Base-by-base conservation (phyloP, 2,797 vertebrate species). In the Acropternis orthonyx region DNA sequence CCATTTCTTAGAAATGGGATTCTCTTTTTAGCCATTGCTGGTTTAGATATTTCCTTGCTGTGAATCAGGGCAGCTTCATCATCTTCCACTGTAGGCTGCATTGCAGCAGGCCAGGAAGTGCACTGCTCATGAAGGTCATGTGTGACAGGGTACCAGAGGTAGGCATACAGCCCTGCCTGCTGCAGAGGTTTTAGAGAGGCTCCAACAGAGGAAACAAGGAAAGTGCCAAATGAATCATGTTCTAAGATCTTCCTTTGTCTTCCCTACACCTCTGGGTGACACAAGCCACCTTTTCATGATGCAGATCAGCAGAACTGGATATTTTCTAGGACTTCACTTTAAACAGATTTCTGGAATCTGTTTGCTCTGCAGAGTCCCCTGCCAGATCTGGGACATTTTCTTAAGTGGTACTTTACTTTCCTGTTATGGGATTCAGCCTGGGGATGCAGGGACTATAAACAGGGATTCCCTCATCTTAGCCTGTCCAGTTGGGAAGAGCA, bases 201-300 rank as follows among this genome's bases (percentile, higher is more conserved):
- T 88, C 12, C 74, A 77, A 20, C n/a, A 73, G 74, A 69, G n/a
- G 56, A 95, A 81, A 80, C 0, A 0, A 85, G 39, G 49, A 22
- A 9, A 82, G 36, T 48, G 85, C 80, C 95, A 91, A 93, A 62
- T 93, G 76, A 96, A 95, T 96, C 86, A 93, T 85, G n/a, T 93
- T 95, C 37, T 52, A 63, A 91, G 62, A 81, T 95, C 83, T 83
- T 93, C 55, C 71, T 93, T 74, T 81, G 65, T 85, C 66, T 90
- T 88, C 65, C 52, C 82, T 89, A 91, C 79, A 79, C 93, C 19
- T 87, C 79, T 67, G 89, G 24, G 62, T 91, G 90, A 92, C 58
- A 92, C 77, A 92, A 76, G 17, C 68, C 68, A 58, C 79, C 74
- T 95, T 83, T 92, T 92, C 34, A 44, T 72, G 34, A 87, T 86